Base-by-base conservation (phyloP, 2,888 invertebrate species). In the Argyresthia goedartella region DNA sequence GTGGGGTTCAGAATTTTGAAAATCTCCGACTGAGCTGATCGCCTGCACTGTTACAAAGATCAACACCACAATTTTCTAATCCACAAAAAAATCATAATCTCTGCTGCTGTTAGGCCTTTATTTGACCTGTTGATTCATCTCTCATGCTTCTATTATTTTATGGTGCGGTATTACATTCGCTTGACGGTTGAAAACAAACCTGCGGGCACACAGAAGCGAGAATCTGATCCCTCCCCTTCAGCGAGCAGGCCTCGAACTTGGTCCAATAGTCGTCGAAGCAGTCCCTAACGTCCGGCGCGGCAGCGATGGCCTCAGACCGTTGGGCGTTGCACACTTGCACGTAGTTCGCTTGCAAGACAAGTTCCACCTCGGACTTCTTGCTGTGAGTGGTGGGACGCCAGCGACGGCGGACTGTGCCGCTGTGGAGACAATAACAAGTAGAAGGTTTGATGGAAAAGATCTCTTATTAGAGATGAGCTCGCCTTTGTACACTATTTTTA, bases 161-260 rank as follows among this genome's bases (percentile, higher is more conserved):
- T 25, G 25, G 25, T 25, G 25, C n/a, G n/a, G n/a, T n/a, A n/a
- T n/a, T n/a, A n/a, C n/a, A n/a, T n/a, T n/a, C n/a, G n/a, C n/a
- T n/a, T n/a, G n/a, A n/a, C n/a, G n/a, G n/a, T 25, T 25, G 6
- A 49, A 49, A 54, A 54, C 54, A 58, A 73, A 94, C 93, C 85
- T 94, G 91, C n/a, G 96, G 95, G 75, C 94, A 95, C 57, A 96
- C 90, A 51, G 94, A 93, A 53, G 91, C 88, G 43, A 96, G 69
- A 60, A 97, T 95, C 56, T 89, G 86, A 74, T 96, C 93, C 57
- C 96, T 88, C 0, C 92, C 95, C 54, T 87, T 86, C 57, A 96
- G 75, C 0, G 93, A 92, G 56, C 89, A 81, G 25, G 85, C 70
- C 54, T 81, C 69, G 72, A 93, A 89, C 50, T 88, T 87, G 1